Evolutionary conservation across 1,140 invertebrate species (phyloP).

Genomic region (Lerema accius): DNA sequence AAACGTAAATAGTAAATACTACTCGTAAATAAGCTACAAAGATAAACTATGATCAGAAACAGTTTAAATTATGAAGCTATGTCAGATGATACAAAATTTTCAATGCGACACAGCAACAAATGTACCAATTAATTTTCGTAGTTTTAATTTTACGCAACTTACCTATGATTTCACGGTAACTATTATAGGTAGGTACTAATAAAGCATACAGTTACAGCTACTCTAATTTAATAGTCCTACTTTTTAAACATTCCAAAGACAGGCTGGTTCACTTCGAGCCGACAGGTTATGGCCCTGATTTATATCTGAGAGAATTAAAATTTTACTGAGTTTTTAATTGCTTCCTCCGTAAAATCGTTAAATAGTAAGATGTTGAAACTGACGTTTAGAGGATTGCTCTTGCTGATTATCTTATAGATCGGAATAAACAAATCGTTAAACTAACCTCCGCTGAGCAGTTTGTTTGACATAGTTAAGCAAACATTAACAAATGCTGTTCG

Average conservation of each 20-base stretch:
- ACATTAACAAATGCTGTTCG: no score
- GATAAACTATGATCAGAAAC: no score
- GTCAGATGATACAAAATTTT: no score
- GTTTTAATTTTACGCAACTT: no score
- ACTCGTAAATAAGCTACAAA: no score
- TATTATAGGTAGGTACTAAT: no score
- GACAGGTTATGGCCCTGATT: conserved; percentile 54
- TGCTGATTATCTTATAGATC: conserved; percentile 38
- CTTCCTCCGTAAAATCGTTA: conserved; percentile 61
- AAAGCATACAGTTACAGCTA: no score
- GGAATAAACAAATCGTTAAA: conserved; percentile 43
- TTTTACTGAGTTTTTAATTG: conserved; percentile 62
- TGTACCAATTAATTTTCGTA: no score
- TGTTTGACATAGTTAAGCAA: background rate
- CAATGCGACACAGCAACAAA: no score
- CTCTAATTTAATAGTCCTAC: background rate
- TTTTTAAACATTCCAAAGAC: conserved; percentile 18
- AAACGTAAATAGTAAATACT: no score
- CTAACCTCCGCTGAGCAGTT: background rate
- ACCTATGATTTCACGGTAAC: background rate
- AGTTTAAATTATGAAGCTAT: no score
- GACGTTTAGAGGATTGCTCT: conserved; percentile 39
- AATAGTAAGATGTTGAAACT: conserved; percentile 45
- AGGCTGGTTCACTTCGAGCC: conserved; percentile 22
- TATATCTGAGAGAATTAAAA: conserved; percentile 57